Evolutionary conservation across 2,797 vertebrate species (phyloP).

Genomic region (Sardinella longiceps): DNA sequence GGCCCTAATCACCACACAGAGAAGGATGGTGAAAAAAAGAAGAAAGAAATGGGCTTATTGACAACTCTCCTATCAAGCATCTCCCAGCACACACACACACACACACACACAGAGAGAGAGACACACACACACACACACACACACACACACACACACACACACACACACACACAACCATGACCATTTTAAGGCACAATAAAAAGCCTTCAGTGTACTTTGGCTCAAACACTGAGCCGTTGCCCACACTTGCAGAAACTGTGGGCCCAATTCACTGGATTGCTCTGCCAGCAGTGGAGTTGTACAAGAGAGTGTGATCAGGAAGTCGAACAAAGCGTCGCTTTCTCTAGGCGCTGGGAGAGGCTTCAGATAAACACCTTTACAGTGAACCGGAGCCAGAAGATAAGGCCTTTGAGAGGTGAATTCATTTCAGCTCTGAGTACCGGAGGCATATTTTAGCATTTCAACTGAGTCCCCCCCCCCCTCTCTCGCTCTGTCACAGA

Average conservation of each 20-base stretch:
- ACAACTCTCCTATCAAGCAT: slow-evolving; percentile 52
- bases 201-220: not conserved
- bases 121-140: slow-evolving; percentile 3
- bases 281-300: slow-evolving; percentile 45
- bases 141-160: slow-evolving; percentile 14
- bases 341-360: not conserved
- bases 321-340: slow-evolving; percentile 11
- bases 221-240: not conserved
- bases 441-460: slow-evolving; percentile 18
- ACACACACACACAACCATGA: not conserved
- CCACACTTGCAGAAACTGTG: not conserved
- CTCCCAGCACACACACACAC: slow-evolving; percentile 32
- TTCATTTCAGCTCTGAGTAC: slow-evolving; percentile 22
- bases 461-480: not conserved
- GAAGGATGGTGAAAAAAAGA: not conserved
- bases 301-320: not conserved
- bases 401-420: slow-evolving; percentile 13
- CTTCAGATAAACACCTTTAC: slow-evolving; percentile 24
- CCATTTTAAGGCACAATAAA: not conserved
- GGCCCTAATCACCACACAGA: slow-evolving; percentile 69
- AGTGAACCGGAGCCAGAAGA: not conserved
- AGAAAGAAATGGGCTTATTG: slow-evolving; percentile 65
- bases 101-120: not conserved
- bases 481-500: not conserved
- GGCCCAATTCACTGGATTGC: not conserved